Evolutionary conservation across 2,113 vertebrate species (phyloP).

Genomic region (Myotis yumanensis): DNA sequence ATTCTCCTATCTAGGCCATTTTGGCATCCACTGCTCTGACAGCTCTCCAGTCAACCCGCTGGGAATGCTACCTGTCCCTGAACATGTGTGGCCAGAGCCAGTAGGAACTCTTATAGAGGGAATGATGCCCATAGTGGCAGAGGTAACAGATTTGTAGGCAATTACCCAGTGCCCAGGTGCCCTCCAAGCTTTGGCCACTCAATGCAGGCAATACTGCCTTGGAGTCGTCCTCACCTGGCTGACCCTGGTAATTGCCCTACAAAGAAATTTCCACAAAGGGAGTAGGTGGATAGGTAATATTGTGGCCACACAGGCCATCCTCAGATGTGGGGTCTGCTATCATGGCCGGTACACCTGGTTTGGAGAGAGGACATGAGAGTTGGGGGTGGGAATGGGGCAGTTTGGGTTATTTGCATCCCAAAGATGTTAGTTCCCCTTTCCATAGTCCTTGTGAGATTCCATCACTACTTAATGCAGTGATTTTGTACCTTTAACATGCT

Average conservation of each 20-base stretch:
- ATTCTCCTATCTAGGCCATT: not conserved
- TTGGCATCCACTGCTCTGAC: not conserved
- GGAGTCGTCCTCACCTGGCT: not conserved
- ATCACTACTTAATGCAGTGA: not conserved
- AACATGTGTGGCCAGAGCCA: not conserved
- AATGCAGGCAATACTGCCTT: not conserved
- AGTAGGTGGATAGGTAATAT: too few relatives aligned
- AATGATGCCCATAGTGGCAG: not conserved
- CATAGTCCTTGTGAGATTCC: not conserved
- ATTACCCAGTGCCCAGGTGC: not conserved
- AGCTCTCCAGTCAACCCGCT: fast-evolving
- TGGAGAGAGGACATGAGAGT: not conserved
- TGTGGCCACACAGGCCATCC: too few relatives aligned
- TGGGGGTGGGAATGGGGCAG: not conserved
- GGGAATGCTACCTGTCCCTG: not conserved
- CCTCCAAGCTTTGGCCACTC: not conserved
- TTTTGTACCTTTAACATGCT: not conserved
- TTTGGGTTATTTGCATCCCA: not conserved
- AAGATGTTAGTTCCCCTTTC: not conserved
- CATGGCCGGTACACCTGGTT: not conserved
- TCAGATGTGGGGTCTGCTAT: not conserved
- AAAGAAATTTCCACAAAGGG: not conserved
- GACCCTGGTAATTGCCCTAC: not conserved
- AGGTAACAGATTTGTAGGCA: not conserved
- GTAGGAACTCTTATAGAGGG: not conserved